Evolutionary conservation across 2,888 invertebrate species (phyloP), one percentile per base, ranked within the genome.

Genomic region (Hyles lineata): DNA sequence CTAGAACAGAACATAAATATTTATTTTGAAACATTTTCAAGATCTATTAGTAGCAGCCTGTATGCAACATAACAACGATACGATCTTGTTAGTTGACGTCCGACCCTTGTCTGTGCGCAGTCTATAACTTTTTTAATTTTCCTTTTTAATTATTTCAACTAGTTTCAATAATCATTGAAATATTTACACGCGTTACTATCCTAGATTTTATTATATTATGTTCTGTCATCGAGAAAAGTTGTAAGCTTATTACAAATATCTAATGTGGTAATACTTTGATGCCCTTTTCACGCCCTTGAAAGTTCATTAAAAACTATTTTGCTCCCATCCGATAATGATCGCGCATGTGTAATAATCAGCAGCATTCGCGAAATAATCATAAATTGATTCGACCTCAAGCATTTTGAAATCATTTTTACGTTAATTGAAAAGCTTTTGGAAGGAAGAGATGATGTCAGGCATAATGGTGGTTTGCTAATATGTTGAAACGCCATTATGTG

Each of bases 371-470:
- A 79, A 78, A 80, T 79, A 81, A 83, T 82, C 80, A 83, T 79
- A 79, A 82, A 85, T 80, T 74, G 80, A 80, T 73, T 50, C 70
- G 73, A 73, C 82, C 81, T 85, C 76, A 82, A 75, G 78, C 62
- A 77, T 83, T 84, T 81, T 81, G 81, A 79, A 83, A 86, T 74
- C 70, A 79, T 84, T 77, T 84, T 84, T 82, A 85, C 85, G 76
- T 77, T 76, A 73, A 61, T 72, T 72, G 23, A 62, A 71, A 72
- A 67, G 25, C 62, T 55, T 72, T 52, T 55, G 17, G 55, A 35
- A 25, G 50, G n/a, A 61, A 19, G 21, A 59, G 43, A 71, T 74
- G 72, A 60, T 50, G 29, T 69, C 67, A 67, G 52, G 11, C 2
- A 21, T 25, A 67, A 67, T 67, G 67, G 7, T 50, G 50, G 43